Conservation (phyloP, 1,140 invertebrate species). For the Galendromus occidentalis region DNA sequence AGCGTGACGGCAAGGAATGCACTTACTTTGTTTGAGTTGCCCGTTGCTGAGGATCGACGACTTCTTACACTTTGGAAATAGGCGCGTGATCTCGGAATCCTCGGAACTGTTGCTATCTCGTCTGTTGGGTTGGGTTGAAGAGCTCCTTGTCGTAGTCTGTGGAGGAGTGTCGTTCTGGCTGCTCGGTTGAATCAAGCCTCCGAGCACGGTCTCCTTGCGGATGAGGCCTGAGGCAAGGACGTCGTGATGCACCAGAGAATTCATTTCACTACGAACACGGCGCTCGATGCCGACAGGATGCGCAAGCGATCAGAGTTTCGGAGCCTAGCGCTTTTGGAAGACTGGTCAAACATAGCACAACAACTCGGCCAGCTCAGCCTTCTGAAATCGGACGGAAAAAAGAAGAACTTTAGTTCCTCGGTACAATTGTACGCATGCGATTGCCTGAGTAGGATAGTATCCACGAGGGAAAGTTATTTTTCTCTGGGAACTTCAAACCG, state of each 20-base stretch:
- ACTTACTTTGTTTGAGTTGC: too few species aligned
- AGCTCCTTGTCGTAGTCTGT: not conserved
- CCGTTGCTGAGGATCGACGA: not conserved
- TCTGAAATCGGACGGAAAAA: too few species aligned
- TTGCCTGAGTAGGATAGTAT: too few species aligned
- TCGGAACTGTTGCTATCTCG: constrained; percentile 5
- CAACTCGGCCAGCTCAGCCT: not conserved
- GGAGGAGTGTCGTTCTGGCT: not conserved
- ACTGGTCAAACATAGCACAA: constrained; percentile 10
- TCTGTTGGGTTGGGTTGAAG: not conserved
- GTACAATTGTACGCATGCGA: too few species aligned
- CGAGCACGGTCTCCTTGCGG: constrained; percentile 10
- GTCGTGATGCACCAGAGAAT: constrained; percentile 6
- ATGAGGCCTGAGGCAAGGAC: constrained; percentile 9
- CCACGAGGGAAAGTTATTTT: too few species aligned
- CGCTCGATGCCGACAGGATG: too few species aligned
- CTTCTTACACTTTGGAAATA: constrained; percentile 4
- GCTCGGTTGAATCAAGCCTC: not conserved
- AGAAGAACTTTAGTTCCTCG: too few species aligned
- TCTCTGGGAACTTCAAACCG: too few species aligned
- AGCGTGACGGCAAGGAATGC: too few species aligned
- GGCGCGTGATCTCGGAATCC: not conserved
- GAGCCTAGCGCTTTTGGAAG: too few species aligned
- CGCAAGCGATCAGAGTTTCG: too few species aligned
- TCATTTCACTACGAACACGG: not conserved